phyloP scores from a whole-genome alignment of 2,888 invertebrate genomes.

The Acrobasis consociella region DNA sequence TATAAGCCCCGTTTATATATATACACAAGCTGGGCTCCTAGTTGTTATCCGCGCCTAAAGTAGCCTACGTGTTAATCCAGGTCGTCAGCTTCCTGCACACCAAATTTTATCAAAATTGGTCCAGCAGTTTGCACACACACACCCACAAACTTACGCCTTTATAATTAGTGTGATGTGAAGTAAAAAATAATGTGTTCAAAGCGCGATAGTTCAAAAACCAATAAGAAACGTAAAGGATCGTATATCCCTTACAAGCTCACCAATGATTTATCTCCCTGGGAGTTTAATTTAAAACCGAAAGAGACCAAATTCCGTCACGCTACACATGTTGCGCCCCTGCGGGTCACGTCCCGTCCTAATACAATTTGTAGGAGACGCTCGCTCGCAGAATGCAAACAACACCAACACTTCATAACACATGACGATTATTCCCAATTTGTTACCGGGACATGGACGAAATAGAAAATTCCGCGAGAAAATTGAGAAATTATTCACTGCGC shows the following conservation, averaged over 20 bases:
- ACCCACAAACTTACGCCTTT: too few species aligned
- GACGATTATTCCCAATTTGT: slow-evolving; percentile 67
- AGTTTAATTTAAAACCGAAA: slow-evolving; percentile 63
- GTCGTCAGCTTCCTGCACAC: too few species aligned
- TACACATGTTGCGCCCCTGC: slow-evolving; percentile 62
- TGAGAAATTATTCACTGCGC: slow-evolving; percentile 27
- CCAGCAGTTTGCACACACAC: too few species aligned
- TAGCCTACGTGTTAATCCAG: too few species aligned
- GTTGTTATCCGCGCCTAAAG: too few species aligned
- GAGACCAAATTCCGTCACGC: slow-evolving; percentile 52
- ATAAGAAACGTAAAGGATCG: neutral
- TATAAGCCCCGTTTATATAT: too few species aligned
- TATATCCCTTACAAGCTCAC: neutral
- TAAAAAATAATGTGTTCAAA: too few species aligned
- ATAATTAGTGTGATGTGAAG: too few species aligned
- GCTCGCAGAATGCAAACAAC: slow-evolving; percentile 16
- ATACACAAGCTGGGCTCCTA: too few species aligned
- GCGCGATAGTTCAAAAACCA: too few species aligned
- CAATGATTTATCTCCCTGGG: slow-evolving; percentile 30
- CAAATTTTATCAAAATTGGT: too few species aligned
- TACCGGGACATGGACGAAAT: slow-evolving; percentile 44
- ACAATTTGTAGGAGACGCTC: slow-evolving; percentile 73
- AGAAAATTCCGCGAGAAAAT: slow-evolving; percentile 36
- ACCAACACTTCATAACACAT: slow-evolving; percentile 64
- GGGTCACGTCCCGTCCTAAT: slow-evolving; percentile 77